A percentile compares a stretch with the other conserved stretches of the same genome.
These are phyloP conservation scores for Eumerus sabulonum DNA, from an alignment of 2,888 invertebrate species.

Conservation along the genomic window DNA sequence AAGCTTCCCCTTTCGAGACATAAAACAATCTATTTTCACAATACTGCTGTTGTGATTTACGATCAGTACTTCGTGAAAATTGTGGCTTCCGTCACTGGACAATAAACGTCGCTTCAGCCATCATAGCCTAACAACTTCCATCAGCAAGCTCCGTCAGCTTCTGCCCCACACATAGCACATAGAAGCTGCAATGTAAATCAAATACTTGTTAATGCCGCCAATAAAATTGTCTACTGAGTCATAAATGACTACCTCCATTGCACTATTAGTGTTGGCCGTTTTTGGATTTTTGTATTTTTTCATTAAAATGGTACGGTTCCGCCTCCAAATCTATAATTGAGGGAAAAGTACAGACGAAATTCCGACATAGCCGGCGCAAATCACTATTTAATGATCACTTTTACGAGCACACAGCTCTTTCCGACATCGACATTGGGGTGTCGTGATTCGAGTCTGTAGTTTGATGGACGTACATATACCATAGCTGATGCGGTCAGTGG, in stretches of 20 bases:
- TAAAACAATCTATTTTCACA: too few species aligned
- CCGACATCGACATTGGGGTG: conserved; percentile 7
- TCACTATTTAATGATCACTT: conserved; percentile 38
- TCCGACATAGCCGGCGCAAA: conserved; percentile 21
- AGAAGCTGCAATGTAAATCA: conserved; percentile 31
- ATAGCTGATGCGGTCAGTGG: neutral
- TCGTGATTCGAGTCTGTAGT: conserved; percentile 16
- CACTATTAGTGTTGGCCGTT: neutral
- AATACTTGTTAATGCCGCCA: conserved; percentile 47
- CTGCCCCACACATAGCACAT: conserved; percentile 5
- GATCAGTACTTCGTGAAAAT: neutral
- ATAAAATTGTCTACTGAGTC: conserved; percentile 48
- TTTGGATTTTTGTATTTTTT: neutral
- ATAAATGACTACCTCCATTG: conserved; percentile 39
- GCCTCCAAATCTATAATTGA: conserved; percentile 53
- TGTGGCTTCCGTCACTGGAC: neutral
- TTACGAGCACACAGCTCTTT: conserved; percentile 17
- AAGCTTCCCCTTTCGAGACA: too few species aligned
- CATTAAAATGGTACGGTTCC: conserved; percentile 31
- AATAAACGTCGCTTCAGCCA: conserved; percentile 3
- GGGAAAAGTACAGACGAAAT: conserved; percentile 36
- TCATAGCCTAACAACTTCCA: conserved; percentile 7
- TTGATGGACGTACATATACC: too few species aligned
- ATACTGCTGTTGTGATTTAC: conserved; percentile 5
- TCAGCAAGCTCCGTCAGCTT: neutral